These are phyloP conservation scores for Pterocles gutturalis DNA, from an alignment of 2,113 vertebrate genomes.

Conservation along the genomic window DNA sequence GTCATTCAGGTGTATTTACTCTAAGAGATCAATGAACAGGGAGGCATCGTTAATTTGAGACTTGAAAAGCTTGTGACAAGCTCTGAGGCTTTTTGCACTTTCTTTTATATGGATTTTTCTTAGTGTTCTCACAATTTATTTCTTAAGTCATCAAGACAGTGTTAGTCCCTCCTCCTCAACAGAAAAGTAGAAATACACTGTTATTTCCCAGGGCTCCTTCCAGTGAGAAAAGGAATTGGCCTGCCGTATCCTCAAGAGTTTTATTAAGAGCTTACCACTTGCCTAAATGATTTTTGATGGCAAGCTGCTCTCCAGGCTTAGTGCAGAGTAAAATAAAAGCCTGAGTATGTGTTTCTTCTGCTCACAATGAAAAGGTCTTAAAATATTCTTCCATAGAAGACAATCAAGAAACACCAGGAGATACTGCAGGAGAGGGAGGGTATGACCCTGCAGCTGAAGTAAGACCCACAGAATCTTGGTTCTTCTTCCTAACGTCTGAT, in stretches of 20 bases:
- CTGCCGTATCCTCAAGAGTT: neutral
- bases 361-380: neutral
- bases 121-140: neutral
- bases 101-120: neutral
- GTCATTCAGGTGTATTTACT: neutral
- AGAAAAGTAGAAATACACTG: neutral
- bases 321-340: neutral
- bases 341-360: neutral
- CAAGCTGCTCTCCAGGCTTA: neutral
- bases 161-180: neutral
- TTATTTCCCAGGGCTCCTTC: neutral
- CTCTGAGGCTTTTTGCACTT: neutral
- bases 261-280: neutral
- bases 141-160: neutral
- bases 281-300: neutral
- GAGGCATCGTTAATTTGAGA: neutral
- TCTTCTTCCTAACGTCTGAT: neutral
- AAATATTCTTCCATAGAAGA: neutral
- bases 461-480: constrained; percentile 37
- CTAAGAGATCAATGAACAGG: rapidly evolving
- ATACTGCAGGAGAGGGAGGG: constrained; percentile 26
- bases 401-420: constrained; percentile 13
- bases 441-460: constrained; percentile 8
- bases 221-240: neutral
- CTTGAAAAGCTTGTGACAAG: neutral